These are phyloP conservation scores for Drosophila novamexicana DNA, from an alignment of 1,140 invertebrate genomes.

Conservation along the genomic window DNA sequence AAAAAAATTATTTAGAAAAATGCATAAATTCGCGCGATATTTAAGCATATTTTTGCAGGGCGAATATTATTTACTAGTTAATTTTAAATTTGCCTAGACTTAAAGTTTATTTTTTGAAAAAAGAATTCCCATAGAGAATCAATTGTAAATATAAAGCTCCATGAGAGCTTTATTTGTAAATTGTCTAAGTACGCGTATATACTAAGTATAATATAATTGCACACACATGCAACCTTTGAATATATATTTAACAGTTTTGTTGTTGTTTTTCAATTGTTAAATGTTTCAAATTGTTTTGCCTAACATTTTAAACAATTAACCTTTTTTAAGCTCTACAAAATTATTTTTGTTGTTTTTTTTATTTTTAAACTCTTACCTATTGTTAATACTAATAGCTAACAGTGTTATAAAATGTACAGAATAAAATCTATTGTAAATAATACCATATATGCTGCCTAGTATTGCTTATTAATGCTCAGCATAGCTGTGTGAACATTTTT, in stretches of 20 bases:
- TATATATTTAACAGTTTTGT: slow-evolving; percentile 35
- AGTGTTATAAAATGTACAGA: slow-evolving; percentile 14
- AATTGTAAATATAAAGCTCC: slow-evolving; percentile 15
- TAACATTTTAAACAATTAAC: slow-evolving; percentile 21
- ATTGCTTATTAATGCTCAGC: slow-evolving; percentile 76
- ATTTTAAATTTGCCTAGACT: slow-evolving; percentile 3
- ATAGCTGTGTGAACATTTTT: slow-evolving; percentile 32
- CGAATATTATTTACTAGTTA: not conserved
- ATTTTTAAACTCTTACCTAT: slow-evolving; percentile 8
- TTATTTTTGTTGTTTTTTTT: slow-evolving; percentile 3
- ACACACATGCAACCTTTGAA: slow-evolving; percentile 29
- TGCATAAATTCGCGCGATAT: slow-evolving; percentile 24
- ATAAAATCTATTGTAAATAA: slow-evolving; percentile 57
- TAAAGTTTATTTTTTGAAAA: not conserved
- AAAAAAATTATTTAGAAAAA: slow-evolving; percentile 1
- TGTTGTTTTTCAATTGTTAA: slow-evolving; percentile 57
- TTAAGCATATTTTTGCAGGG: slow-evolving; percentile 20
- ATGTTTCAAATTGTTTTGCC: slow-evolving; percentile 37
- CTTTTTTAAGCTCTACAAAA: slow-evolving; percentile 10
- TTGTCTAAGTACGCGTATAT: slow-evolving; percentile 8
- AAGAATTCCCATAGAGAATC: slow-evolving; percentile 1
- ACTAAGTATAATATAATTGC: slow-evolving; percentile 10
- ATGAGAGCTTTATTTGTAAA: slow-evolving; percentile 31
- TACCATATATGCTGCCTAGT: slow-evolving; percentile 44
- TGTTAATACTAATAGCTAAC: slow-evolving; percentile 16